Evolutionary conservation across 2,888 invertebrate genomes (phyloP).

Genomic region (Eupithecia tripunctaria): DNA sequence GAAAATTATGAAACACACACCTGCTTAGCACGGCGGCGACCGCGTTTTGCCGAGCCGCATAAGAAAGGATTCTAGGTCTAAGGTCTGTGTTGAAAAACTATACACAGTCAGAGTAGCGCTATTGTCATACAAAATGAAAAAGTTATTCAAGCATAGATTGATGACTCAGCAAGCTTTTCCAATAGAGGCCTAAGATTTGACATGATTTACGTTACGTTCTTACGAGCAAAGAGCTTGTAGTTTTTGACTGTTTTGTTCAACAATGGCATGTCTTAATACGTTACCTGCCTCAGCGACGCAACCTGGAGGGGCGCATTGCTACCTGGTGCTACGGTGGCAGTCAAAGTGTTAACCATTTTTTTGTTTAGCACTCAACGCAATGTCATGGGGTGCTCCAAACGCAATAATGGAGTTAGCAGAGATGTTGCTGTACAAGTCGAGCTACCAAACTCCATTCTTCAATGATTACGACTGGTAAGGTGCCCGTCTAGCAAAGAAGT

Average conservation of each 20-base stretch:
- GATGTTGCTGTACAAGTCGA: constrained; percentile 69
- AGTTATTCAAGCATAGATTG: too few species aligned
- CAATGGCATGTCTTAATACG: too few species aligned
- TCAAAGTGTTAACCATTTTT: neutral
- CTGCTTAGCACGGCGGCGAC: neutral
- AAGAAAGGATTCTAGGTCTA: too few species aligned
- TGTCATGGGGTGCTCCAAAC: constrained; percentile 77
- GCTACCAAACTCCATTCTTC: constrained; percentile 77
- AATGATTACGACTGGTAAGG: constrained; percentile 79
- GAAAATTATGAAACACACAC: too few species aligned
- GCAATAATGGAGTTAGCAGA: constrained; percentile 70
- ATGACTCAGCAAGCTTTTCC: too few species aligned
- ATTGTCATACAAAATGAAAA: too few species aligned
- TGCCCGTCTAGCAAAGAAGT: neutral
- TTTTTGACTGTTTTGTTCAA: too few species aligned
- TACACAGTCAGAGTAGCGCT: too few species aligned
- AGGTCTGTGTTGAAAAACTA: too few species aligned
- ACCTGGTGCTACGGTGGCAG: too few species aligned
- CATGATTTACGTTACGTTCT: neutral
- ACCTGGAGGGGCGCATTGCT: neutral
- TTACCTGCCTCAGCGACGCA: neutral
- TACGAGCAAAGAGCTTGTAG: neutral
- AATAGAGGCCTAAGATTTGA: too few species aligned
- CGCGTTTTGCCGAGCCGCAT: neutral
- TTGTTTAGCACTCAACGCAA: constrained; percentile 68